Percentiles rank a stretch among this genome's conserved stretches.
Conservation (phyloP, 2,797 vertebrate genomes). For the Rachycentron canadum region DNA sequence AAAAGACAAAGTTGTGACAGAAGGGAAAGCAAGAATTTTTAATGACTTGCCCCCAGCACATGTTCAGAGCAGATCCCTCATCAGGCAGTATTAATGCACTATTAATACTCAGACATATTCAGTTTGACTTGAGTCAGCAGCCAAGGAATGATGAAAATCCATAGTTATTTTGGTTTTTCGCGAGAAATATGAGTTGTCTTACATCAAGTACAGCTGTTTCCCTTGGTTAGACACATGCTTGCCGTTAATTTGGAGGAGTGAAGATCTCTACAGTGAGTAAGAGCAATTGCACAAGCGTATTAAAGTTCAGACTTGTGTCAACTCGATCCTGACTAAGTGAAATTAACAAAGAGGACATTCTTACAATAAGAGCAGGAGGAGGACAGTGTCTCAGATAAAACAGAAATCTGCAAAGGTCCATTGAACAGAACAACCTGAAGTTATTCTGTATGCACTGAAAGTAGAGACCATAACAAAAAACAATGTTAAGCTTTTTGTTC, state of each 20-base stretch:
- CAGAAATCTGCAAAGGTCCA: neutral
- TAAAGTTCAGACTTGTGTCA: slow-evolving; percentile 49
- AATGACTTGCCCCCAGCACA: slow-evolving; percentile 73
- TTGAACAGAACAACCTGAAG: neutral
- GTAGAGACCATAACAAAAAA: neutral
- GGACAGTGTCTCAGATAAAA: neutral
- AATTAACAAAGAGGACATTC: slow-evolving; percentile 24
- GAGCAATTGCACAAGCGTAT: slow-evolving; percentile 14
- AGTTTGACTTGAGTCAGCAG: slow-evolving; percentile 26
- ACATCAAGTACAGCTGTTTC: slow-evolving; percentile 18
- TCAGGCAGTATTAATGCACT: neutral
- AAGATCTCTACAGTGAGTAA: neutral
- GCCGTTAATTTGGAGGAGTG: slow-evolving; percentile 13
- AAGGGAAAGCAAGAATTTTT: slow-evolving; percentile 81
- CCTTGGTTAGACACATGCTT: slow-evolving; percentile 7
- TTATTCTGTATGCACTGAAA: neutral
- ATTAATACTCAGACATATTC: slow-evolving; percentile 8
- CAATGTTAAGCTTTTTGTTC: neutral
- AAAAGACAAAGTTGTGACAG: slow-evolving; percentile 76
- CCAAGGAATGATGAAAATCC: neutral
- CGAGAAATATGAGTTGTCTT: slow-evolving; percentile 15
- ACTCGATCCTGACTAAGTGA: slow-evolving; percentile 31
- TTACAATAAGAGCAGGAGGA: slow-evolving; percentile 12
- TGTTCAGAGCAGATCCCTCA: slow-evolving; percentile 48
- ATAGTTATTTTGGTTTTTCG: neutral